These are phyloP conservation scores for Paradoxurus hermaphroditus DNA, from an alignment of 2,113 vertebrate genomes.

Conservation along the genomic window DNA sequence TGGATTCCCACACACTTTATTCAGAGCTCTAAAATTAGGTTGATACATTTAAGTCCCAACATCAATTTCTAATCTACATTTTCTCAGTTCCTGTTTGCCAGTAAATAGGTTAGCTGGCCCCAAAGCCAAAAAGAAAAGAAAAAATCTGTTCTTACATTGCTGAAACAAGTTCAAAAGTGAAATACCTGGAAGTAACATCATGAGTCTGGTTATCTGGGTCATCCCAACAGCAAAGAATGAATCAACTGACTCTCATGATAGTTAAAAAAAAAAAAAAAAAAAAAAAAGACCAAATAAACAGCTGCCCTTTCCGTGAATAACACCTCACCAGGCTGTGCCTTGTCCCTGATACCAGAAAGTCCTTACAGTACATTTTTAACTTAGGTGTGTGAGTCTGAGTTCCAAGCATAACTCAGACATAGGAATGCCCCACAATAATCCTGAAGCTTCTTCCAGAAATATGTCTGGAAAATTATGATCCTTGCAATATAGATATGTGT, in stretches of 20 bases:
- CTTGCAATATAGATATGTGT: background rate
- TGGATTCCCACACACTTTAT: background rate
- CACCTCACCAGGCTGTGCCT: rapidly evolving
- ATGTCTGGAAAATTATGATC: background rate
- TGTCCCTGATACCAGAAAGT: background rate
- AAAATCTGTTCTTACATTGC: background rate
- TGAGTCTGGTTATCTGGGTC: background rate
- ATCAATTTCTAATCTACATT: background rate
- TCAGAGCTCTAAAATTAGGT: background rate
- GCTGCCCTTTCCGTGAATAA: background rate
- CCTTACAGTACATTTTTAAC: background rate
- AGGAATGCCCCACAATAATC: background rate
- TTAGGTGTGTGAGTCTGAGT: background rate
- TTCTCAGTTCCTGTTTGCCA: background rate
- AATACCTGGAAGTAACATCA: background rate
- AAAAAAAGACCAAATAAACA: background rate
- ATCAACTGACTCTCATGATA: background rate
- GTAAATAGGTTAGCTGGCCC: background rate
- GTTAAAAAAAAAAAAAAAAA: background rate
- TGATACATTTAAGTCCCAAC: background rate
- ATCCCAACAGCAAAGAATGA: background rate
- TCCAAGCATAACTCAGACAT: background rate
- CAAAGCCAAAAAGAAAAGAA: background rate
- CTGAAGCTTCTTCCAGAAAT: background rate
- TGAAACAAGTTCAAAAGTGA: background rate